Evolutionary conservation across 2,797 vertebrate species (phyloP), one percentile per base, ranked within the genome.

Genomic region (Todus mexicanus): DNA sequence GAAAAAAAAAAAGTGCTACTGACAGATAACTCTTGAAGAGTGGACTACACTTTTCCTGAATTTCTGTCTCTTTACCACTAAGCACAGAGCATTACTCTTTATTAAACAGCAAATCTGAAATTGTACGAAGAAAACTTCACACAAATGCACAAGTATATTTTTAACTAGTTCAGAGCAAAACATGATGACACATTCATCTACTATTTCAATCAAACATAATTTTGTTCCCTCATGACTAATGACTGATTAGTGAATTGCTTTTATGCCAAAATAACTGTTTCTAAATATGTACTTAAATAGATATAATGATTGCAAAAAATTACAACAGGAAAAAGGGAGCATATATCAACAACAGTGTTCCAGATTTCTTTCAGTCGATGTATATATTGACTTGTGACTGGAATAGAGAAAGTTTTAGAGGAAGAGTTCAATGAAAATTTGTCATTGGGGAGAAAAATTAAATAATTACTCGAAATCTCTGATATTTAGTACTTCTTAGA

Each of bases 221-320:
- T 96, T 92, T 65, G 19, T 54, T 92, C 91, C 63, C 50, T 79
- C 37, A 38, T 82, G 81, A 87, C 71, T 95, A 92, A 93, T 85
- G 84, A 89, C 87, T 96, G 84, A 96, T 95, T 93, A 96, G 87
- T 65, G 54, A 93, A 85, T 77, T 92, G 91, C 84, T 87, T 95
- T 96, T 92, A 92, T 91, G 84, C 76, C 82, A 96, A 95, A 95
- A 94, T 91, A 95, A 91, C 82, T 50, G 43, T 77, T 94, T 95
- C 92, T 95, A 95, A 96, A 93, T 95, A 85, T 1, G 43, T 73
- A 87, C 60, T 73, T 93, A 94, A 94, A 91, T 90, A 87, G 92
- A 84, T 71, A 56, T 63, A 86, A 92, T 82, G 86, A 95, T 4
- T 95, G 89, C 59, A 94, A 94, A 94, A 93, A 90, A 64, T 88